Evolutionary conservation across 2,888 invertebrate species (phyloP).

Genomic region (Phoenoteleia sp.): DNA sequence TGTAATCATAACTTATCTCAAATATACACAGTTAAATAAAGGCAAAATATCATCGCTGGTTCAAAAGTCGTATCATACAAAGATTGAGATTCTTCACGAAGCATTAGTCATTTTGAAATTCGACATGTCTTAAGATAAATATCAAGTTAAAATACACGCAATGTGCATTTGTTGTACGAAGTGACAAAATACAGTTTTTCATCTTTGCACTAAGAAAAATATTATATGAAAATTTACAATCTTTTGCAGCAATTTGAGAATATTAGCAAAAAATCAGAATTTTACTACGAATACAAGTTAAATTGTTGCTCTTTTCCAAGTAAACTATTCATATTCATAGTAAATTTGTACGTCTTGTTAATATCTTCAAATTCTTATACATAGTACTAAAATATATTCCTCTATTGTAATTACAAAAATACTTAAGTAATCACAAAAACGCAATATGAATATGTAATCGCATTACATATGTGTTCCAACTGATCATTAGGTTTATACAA

Average conservation of each 20-base stretch:
- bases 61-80: not conserved
- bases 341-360: no score
- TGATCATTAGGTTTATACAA: not conserved
- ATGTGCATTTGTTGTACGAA: not conserved
- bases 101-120: no score
- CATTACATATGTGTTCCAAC: not conserved
- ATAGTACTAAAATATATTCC: no score
- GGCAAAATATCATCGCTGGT: not conserved
- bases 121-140: no score
- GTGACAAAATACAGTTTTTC: not conserved
- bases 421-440: no score
- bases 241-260: no score
- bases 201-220: not conserved
- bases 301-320: no score
- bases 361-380: no score
- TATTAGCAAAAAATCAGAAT: no score
- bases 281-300: no score
- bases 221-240: no score
- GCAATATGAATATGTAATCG: not conserved
- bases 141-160: not conserved
- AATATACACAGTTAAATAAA: slow-evolving; percentile 24
- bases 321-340: no score
- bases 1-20: slow-evolving; percentile 2
- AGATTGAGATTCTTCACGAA: not conserved
- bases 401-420: not conserved